Conservation (phyloP, 1,140 invertebrate species). For the Asobara japonica region DNA sequence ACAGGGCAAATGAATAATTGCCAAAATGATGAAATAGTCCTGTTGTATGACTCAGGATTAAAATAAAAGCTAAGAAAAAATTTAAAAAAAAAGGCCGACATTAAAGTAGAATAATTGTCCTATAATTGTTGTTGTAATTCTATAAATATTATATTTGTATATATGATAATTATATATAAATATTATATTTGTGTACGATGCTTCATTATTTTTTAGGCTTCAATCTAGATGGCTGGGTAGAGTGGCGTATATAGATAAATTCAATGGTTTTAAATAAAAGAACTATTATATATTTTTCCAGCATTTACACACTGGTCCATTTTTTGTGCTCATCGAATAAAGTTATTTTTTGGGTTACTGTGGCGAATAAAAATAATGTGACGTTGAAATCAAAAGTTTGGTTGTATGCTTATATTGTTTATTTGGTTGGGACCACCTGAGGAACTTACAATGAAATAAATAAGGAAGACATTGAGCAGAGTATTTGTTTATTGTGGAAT, state of each 20-base stretch:
- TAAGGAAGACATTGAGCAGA: conserved; percentile 5
- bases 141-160: conserved; percentile 40
- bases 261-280: conserved; percentile 35
- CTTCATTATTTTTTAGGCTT: conserved; percentile 37
- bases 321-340: conserved; percentile 31
- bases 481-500: neutral
- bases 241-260: conserved; percentile 24
- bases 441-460: conserved; percentile 19
- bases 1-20: conserved; percentile 13
- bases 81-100: conserved; percentile 28
- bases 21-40: conserved; percentile 4
- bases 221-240: conserved; percentile 39
- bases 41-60: conserved; percentile 1
- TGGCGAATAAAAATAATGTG: too few species aligned
- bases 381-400: conserved; percentile 1
- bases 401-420: neutral
- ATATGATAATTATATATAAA: conserved; percentile 27
- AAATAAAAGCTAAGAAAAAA: conserved; percentile 8
- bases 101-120: conserved; percentile 13
- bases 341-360: neutral
- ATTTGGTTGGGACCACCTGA: conserved; percentile 28
- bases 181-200: conserved; percentile 40
- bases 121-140: conserved; percentile 35
- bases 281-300: conserved; percentile 54
- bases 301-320: conserved; percentile 44